A percentile compares a stretch with the other conserved stretches of the same genome.
phyloP scores from a whole-genome alignment of 1,140 invertebrate species.

The Colletes latitarsis region DNA sequence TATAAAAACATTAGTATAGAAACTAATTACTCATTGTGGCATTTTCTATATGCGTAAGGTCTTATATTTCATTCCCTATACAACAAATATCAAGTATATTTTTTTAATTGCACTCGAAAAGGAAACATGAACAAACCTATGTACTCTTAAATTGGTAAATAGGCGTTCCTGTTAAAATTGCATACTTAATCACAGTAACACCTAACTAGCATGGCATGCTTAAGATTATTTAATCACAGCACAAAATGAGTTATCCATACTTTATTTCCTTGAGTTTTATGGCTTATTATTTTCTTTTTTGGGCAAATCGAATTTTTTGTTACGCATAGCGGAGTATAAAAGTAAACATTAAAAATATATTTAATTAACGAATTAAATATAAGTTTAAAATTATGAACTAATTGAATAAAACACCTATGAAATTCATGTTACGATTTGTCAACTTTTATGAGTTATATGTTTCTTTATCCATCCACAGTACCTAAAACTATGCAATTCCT shows the following conservation, averaged over 20 bases:
- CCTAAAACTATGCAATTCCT: conserved; percentile 29
- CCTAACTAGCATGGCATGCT: conserved; percentile 61
- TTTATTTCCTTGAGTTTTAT: conserved; percentile 41
- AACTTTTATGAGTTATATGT: conserved; percentile 29
- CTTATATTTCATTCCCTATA: neutral
- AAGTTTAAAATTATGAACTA: conserved; percentile 31
- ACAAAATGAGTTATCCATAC: conserved; percentile 59
- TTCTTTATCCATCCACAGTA: conserved; percentile 11
- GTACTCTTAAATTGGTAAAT: conserved; percentile 35
- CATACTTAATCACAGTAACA: conserved; percentile 59
- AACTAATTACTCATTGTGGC: conserved; percentile 9
- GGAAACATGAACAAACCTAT: conserved; percentile 18
- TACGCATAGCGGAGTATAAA: conserved; percentile 18
- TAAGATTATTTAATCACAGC: conserved; percentile 65
- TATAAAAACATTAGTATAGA: conserved; percentile 29
- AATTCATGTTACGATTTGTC: conserved; percentile 12
- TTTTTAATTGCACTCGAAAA: conserved; percentile 42
- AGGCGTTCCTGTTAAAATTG: conserved; percentile 50
- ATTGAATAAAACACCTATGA: conserved; percentile 16
- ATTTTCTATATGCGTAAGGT: neutral
- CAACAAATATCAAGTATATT: conserved; percentile 8
- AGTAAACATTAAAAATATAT: conserved; percentile 24
- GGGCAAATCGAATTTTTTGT: conserved; percentile 43
- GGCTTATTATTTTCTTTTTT: conserved; percentile 33
- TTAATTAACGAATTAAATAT: conserved; percentile 29